Percentiles rank a stretch among this genome's conserved stretches.
Conservation (phyloP, 2,888 invertebrate genomes). For the Dasysyrphus albostriatus region DNA sequence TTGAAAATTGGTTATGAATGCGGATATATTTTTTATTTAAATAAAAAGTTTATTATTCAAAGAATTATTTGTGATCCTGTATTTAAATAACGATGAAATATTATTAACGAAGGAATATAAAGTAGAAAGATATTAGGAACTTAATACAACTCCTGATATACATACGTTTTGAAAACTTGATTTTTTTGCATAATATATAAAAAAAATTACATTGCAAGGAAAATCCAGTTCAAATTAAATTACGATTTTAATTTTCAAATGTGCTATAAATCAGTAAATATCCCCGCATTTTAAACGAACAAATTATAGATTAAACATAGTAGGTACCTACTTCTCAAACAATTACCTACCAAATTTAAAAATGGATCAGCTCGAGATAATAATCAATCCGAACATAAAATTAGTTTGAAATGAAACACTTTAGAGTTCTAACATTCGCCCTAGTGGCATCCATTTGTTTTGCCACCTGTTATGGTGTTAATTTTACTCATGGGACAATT, state of each 20-base stretch:
- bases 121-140: too few relatives aligned
- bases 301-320: neutral
- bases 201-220: too few relatives aligned
- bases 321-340: neutral
- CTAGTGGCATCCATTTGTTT: neutral
- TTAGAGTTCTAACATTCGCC: slow-evolving; percentile 4
- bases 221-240: neutral
- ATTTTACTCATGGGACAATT: slow-evolving; percentile 2
- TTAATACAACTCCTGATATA: too few relatives aligned
- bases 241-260: neutral
- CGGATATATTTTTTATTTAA: too few relatives aligned
- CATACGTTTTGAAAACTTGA: too few relatives aligned
- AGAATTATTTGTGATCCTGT: too few relatives aligned
- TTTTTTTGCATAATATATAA: too few relatives aligned
- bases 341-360: neutral
- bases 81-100: too few relatives aligned
- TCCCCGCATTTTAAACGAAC: neutral
- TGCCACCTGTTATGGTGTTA: neutral
- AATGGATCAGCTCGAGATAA: neutral
- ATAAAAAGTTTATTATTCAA: too few relatives aligned
- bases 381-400: neutral
- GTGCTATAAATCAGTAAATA: neutral
- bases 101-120: too few relatives aligned
- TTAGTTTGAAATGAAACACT: slow-evolving; percentile 22
- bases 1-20: too few relatives aligned